Percentiles rank a stretch among this genome's conserved stretches.
phyloP scores from a whole-genome alignment of 1,140 invertebrate species.

The Physella acuta region DNA sequence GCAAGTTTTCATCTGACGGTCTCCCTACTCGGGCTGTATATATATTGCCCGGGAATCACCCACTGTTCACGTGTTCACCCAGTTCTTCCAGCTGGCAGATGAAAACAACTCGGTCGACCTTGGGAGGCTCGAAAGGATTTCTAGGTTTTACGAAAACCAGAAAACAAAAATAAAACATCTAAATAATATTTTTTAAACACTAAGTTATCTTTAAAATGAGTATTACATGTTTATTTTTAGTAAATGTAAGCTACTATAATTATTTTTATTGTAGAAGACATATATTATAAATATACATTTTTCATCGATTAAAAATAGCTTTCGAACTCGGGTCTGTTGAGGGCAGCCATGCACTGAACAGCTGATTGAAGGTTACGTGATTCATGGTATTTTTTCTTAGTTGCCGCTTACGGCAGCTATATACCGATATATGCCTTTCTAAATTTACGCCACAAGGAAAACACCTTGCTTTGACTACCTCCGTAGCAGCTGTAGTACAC shows the following conservation, averaged over 20 bases:
- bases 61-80: conserved; percentile 31
- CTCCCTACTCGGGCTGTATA: background rate
- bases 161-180: conserved; percentile 14
- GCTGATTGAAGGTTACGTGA: conserved; percentile 28
- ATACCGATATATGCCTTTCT: too few species aligned
- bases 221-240: background rate
- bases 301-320: background rate
- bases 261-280: background rate
- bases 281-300: too few species aligned
- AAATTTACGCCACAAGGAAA: too few species aligned
- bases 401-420: too few species aligned
- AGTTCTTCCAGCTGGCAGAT: conserved; percentile 10
- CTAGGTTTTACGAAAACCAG: background rate
- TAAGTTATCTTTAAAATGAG: background rate
- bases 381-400: conserved; percentile 2
- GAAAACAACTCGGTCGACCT: conserved; percentile 16
- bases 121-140: conserved; percentile 13
- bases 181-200: background rate
- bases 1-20: background rate
- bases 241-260: background rate
- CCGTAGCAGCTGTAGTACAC: too few species aligned
- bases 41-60: conserved; percentile 29
- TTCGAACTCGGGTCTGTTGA: conserved; percentile 1
- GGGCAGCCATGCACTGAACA: conserved; percentile 30
- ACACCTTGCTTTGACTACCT: too few species aligned